Percentiles rank a stretch among this genome's conserved stretches.
These are phyloP conservation scores for Atlantisia rogersi DNA, from an alignment of 2,113 vertebrate species.

Conservation along the genomic window DNA sequence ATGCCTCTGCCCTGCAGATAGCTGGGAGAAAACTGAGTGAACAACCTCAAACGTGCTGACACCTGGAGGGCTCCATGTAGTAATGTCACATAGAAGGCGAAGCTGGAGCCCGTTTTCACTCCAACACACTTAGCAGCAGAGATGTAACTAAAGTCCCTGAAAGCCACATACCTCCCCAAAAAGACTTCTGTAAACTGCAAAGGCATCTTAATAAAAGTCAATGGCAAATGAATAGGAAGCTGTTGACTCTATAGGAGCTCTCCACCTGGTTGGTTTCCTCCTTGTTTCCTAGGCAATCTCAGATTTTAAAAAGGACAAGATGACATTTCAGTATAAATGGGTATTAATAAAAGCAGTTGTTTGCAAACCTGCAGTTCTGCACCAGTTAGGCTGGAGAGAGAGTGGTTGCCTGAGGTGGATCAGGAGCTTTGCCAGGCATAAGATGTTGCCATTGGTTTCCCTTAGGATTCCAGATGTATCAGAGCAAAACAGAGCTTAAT, in stretches of 20 bases:
- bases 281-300: neutral
- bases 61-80: slow-evolving; percentile 37
- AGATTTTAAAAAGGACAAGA: neutral
- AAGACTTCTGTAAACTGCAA: neutral
- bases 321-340: neutral
- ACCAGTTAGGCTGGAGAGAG: neutral
- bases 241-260: neutral
- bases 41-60: slow-evolving; percentile 14
- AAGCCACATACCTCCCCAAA: neutral
- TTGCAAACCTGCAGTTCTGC: slow-evolving; percentile 4
- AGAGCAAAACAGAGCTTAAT: neutral
- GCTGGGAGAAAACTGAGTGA: neutral
- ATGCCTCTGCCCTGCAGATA: neutral
- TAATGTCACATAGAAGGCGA: neutral
- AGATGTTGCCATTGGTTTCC: neutral
- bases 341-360: neutral
- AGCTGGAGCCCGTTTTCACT: neutral
- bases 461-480: neutral
- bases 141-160: neutral
- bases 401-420: neutral
- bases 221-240: neutral
- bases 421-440: neutral
- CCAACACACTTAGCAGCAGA: neutral
- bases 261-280: neutral
- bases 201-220: neutral